These are phyloP conservation scores for Zeus faber DNA, from an alignment of 2,113 vertebrate genomes.

Conservation along the genomic window DNA sequence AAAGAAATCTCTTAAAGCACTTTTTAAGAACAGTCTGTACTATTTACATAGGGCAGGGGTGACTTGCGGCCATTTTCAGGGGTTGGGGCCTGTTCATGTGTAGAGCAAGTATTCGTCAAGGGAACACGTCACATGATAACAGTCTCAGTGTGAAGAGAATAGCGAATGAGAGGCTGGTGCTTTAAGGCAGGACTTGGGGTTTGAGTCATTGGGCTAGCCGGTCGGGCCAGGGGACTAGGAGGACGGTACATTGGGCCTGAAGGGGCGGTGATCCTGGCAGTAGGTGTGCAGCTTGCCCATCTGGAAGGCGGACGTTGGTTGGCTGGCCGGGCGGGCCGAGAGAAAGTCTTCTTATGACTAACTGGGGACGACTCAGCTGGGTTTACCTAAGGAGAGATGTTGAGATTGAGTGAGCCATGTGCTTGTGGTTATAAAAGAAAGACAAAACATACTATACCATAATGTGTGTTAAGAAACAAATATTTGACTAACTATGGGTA, in stretches of 20 bases:
- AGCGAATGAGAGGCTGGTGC: constrained; percentile 57
- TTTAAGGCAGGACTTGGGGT: constrained; percentile 62
- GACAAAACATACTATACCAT: neutral
- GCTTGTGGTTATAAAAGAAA: neutral
- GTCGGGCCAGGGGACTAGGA: constrained; percentile 50
- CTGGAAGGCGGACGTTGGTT: constrained; percentile 91
- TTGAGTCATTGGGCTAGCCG: constrained; percentile 63
- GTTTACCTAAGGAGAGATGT: constrained; percentile 47
- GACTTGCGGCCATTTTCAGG: neutral
- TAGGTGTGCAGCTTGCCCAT: constrained; percentile 82
- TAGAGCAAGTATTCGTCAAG: constrained; percentile 13
- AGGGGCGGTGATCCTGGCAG: constrained; percentile 57
- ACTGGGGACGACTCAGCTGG: constrained; percentile 43
- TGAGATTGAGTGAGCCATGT: neutral
- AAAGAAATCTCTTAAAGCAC: constrained; percentile 29
- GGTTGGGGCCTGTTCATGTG: constrained; percentile 18
- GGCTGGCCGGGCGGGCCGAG: constrained; percentile 89
- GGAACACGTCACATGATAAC: constrained; percentile 72
- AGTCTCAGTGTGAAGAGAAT: constrained; percentile 75
- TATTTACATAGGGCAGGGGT: constrained; percentile 56
- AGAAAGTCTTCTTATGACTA: constrained; percentile 79
- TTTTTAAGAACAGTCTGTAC: constrained; percentile 31
- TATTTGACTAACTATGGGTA: neutral
- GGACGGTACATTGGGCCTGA: constrained; percentile 61
- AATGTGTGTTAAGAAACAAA: neutral